Evolutionary conservation across 2,888 invertebrate species (phyloP), one percentile per base, ranked within the genome.

Genomic region (Leucozona laternaria): DNA sequence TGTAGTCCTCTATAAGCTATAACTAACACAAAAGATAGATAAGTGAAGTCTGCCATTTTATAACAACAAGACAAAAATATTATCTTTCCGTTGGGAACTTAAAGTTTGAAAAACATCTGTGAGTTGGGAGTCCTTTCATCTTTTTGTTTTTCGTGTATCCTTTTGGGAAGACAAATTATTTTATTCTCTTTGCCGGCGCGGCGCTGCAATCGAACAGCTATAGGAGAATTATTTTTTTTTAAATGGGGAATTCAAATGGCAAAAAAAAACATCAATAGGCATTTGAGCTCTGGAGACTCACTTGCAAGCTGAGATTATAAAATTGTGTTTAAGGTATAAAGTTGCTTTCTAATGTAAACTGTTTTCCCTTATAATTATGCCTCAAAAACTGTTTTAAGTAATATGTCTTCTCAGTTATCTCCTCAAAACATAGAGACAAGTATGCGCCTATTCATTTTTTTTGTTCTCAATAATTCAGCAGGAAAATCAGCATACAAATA

Each of bases 51-150:
- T 80, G 53, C 58, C 58, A 55, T 60, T 80, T 72, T 64, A 76
- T 64, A 77, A 64, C 45, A 81, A 70, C 57, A 68, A 70, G 55
- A 55, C 53, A 50, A 81, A 86, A 86, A 86, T 86, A 82, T 82
- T 82, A 75, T 86, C 78, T 71, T 79, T 66, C 78, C 64, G 71
- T 78, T 79, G 82, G 73, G 82, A 86, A 86, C 57, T 7, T 3
- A 71, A 78, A 82, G 73, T 64, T 78, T 75, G 72, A 45, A 75
- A 75, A 86, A 86, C 82, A 86, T 86, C 82, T 86, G 82, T 70
- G 43, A 37, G 11, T 3, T 6, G 58, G 71, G 68, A 57, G 70
- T 55, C 40, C 55, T 71, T 53, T 70, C 50, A 7, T 17, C 2
- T 22, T 13, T 20, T 45, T 17, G 2, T 43, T 48, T 17, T 10